These are phyloP conservation scores for Brachirus orientalis DNA, from an alignment of 2,113 vertebrate genomes.

Conservation along the genomic window DNA sequence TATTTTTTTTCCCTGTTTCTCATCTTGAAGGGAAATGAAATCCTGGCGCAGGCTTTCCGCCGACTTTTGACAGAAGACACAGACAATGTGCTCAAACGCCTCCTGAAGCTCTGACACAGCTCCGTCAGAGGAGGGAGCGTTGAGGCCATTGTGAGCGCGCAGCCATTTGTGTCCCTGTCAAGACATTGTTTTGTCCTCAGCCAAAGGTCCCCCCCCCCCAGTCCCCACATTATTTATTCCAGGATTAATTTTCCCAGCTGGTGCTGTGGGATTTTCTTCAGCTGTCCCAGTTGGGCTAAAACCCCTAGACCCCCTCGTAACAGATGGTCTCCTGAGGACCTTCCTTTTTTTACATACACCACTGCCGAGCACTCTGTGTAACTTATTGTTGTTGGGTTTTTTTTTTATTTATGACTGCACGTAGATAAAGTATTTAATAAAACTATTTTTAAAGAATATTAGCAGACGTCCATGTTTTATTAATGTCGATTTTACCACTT, in stretches of 20 bases:
- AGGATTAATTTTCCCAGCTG: constrained; percentile 79
- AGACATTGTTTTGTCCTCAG: constrained; percentile 51
- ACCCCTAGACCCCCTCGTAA: constrained; percentile 44
- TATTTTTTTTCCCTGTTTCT: not conserved
- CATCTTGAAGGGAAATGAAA: constrained; percentile 73
- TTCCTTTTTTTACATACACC: constrained; percentile 14
- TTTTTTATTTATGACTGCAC: constrained; percentile 60
- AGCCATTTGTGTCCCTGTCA: constrained; percentile 54
- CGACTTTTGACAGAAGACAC: constrained; percentile 17
- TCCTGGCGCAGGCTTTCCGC: constrained; percentile 77
- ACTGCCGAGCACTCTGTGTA: constrained; percentile 19
- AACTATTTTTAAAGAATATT: constrained; percentile 49
- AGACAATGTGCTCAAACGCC: no score
- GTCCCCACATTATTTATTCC: constrained; percentile 67
- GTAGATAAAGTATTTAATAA: constrained; percentile 62
- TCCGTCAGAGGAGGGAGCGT: constrained; percentile 2
- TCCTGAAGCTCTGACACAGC: constrained; percentile 12
- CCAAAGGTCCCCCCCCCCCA: constrained; percentile 32
- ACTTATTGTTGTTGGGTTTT: constrained; percentile 37
- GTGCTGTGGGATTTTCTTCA: constrained; percentile 74
- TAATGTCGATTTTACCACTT: not conserved
- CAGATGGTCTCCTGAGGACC: constrained; percentile 75
- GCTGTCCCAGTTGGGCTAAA: constrained; percentile 63
- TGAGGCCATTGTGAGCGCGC: not conserved
- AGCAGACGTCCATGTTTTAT: not conserved